Base-by-base conservation (phyloP, 2,113 vertebrate species). In the Raphicerus campestris region DNA sequence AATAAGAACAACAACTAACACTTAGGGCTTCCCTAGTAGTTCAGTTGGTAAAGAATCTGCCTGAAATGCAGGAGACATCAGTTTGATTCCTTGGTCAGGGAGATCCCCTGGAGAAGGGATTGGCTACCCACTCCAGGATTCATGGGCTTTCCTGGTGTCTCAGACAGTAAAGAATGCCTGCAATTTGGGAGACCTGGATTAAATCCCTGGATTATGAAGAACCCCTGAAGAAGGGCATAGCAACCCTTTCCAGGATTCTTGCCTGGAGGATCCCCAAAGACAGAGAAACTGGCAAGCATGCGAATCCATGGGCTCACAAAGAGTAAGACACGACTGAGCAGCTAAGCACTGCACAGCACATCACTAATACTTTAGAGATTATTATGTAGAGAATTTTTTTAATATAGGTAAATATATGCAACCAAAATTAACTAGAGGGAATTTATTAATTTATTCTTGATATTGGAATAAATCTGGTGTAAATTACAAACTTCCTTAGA, bases 381-480 rank as follows among this genome's bases (percentile, higher is more conserved):
- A 80, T 93, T 22, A 55, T 1, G 35, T 28, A 49, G 17, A 81
- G 6, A 8, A 84, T 22, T 22, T 47, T 53, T 55, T 90, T 86
- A 51, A 78, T 70, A 5, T 20, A 45, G 47, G 1, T 10, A 81
- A 83, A 95, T 55, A 1, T 58, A 39, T 9, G 2, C 5, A 85
- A 60, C 10, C 24, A 70, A 93, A 94, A 77, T 39, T 92, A 95
- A 80, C 19, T 24, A 94, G 35, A 49, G 16, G 26, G 78, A 49
- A 82, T 30, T 30, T 53, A 55, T 70, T 83, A 75, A 83, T 63
- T 88, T 87, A 61, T 3, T 85, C 56, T 60, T 87, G 7, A 85
- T 94, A 85, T n/a, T 35, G 6, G 88, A 83, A 90, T 75, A 58
- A 35, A 58, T 22, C 22, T 35, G 66, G 2, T 7, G 14, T 86